Conservation (phyloP, 2,888 invertebrate species). For the Pasiphila rectangulata region DNA sequence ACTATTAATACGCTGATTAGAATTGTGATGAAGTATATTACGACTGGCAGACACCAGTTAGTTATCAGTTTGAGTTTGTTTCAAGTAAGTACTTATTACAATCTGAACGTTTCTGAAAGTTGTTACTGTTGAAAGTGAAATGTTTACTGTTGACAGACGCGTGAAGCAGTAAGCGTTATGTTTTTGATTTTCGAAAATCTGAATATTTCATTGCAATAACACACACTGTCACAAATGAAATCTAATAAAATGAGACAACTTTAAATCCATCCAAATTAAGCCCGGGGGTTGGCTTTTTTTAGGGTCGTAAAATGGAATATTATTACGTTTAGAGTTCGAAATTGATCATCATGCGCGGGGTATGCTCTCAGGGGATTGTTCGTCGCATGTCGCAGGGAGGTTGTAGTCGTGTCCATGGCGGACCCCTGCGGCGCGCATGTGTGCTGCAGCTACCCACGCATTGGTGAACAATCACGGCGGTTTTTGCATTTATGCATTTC, state of each 20-base stretch:
- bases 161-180: too few relatives aligned
- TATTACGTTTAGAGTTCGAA: constrained; percentile 64
- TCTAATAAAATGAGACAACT: constrained; percentile 34
- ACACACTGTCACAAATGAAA: constrained; percentile 27
- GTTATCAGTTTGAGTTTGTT: too few relatives aligned
- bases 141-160: neutral
- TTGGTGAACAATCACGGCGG: neutral
- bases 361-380: constrained; percentile 52
- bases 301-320: constrained; percentile 59
- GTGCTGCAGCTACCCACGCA: constrained; percentile 32
- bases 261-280: constrained; percentile 45
- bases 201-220: constrained; percentile 3
- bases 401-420: constrained; percentile 38
- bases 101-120: too few relatives aligned
- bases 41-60: too few relatives aligned
- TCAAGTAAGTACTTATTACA: too few relatives aligned
- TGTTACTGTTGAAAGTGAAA: too few relatives aligned
- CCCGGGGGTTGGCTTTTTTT: constrained; percentile 42
- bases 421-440: constrained; percentile 58
- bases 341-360: constrained; percentile 60
- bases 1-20: too few relatives aligned
- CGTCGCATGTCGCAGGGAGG: constrained; percentile 51
- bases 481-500: too few relatives aligned
- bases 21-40: too few relatives aligned
- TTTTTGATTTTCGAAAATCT: neutral